A percentile compares a stretch with the other conserved stretches of the same genome.
Conservation (phyloP, 2,888 invertebrate species). For the Tetropium fuscum region DNA sequence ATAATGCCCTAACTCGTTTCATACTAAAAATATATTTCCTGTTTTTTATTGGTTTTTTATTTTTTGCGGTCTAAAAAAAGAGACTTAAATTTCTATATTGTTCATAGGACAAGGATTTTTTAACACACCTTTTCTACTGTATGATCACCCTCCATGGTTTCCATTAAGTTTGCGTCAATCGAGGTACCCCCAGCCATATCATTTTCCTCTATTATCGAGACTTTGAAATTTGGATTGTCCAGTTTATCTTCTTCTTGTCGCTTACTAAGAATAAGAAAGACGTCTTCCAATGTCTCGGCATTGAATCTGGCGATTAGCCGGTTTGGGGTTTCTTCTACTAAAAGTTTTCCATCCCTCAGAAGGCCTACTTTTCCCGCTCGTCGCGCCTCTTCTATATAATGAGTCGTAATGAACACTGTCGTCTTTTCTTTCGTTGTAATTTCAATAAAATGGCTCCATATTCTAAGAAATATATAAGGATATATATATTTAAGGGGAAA, state of each 20-base stretch:
- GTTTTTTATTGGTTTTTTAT: too few species aligned
- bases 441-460: slow-evolving; percentile 87
- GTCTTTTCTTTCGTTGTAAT: slow-evolving; percentile 77
- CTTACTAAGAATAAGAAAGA: slow-evolving; percentile 84
- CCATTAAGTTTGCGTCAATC: too few species aligned
- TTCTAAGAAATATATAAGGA: slow-evolving; percentile 73
- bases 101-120: too few species aligned
- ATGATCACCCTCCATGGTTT: too few species aligned
- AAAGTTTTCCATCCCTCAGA: slow-evolving; percentile 85
- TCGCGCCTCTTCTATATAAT: slow-evolving; percentile 93
- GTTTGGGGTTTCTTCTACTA: slow-evolving; percentile 87
- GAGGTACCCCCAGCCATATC: too few species aligned
- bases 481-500: neutral
- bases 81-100: too few species aligned
- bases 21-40: slow-evolving; percentile 41
- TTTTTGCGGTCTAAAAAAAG: too few species aligned
- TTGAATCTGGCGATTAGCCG: slow-evolving; percentile 78
- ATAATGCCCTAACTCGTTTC: slow-evolving; percentile 45
- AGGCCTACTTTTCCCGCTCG: slow-evolving; percentile 88
- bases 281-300: slow-evolving; percentile 85
- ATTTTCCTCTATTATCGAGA: too few species aligned
- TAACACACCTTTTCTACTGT: too few species aligned
- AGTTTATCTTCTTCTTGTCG: slow-evolving; percentile 68
- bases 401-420: slow-evolving; percentile 92
- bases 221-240: slow-evolving; percentile 40